Evolutionary conservation across 2,888 invertebrate species (phyloP).

Genomic region (Amblyjoppa fuscipennis): DNA sequence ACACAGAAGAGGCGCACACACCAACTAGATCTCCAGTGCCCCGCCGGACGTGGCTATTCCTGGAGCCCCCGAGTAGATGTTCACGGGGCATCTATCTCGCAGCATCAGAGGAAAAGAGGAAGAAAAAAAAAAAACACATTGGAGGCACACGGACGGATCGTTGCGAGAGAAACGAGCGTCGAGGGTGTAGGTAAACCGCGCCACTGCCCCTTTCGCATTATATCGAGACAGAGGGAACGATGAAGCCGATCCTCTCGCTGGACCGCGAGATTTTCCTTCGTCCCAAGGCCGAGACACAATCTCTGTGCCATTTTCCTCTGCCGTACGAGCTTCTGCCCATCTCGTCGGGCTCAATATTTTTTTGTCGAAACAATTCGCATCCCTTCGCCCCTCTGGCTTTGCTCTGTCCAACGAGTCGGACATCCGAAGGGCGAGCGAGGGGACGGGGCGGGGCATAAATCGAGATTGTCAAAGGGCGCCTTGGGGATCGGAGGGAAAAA

Average conservation of each 20-base stretch:
- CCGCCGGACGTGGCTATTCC: slow-evolving; percentile 59
- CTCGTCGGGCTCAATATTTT: slow-evolving; percentile 50
- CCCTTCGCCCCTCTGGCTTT: not conserved
- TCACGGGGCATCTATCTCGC: slow-evolving; percentile 30
- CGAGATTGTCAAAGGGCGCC: slow-evolving; percentile 25
- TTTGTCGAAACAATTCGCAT: slow-evolving; percentile 45
- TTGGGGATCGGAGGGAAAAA: not conserved
- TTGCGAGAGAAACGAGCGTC: slow-evolving; percentile 51
- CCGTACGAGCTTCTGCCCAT: slow-evolving; percentile 10
- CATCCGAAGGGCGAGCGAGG: not conserved
- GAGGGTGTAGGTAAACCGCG: slow-evolving; percentile 40
- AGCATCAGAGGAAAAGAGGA: slow-evolving; percentile 35
- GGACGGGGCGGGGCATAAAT: not conserved
- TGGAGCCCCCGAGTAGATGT: slow-evolving; percentile 53
- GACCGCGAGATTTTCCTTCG: slow-evolving; percentile 31
- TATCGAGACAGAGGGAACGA: slow-evolving; percentile 4
- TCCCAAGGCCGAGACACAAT: slow-evolving; percentile 52
- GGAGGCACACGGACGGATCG: slow-evolving; percentile 39
- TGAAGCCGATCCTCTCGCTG: not conserved
- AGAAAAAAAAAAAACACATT: slow-evolving; percentile 52
- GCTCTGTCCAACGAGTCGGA: not conserved
- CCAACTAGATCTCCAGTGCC: slow-evolving; percentile 12
- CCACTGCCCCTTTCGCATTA: slow-evolving; percentile 19
- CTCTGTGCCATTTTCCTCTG: slow-evolving; percentile 4
- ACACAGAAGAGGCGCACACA: slow-evolving; percentile 4